Evolutionary conservation across 2,888 invertebrate genomes (phyloP).

Genomic region (Drosophila antonietae): DNA sequence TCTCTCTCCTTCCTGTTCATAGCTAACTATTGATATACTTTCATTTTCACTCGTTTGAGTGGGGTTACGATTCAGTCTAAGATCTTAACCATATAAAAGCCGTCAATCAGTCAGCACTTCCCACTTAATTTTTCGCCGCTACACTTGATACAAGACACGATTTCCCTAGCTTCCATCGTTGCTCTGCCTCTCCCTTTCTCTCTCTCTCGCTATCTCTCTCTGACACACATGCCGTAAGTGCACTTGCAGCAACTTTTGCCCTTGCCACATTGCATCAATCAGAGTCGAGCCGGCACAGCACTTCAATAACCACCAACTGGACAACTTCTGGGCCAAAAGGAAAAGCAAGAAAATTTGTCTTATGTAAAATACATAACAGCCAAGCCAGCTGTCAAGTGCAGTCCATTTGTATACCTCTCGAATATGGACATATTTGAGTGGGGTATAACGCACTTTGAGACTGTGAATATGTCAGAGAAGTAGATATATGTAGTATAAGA

Average conservation of each 20-base stretch:
- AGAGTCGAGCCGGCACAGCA: constrained; percentile 36
- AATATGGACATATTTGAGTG: not conserved
- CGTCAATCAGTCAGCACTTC: constrained; percentile 31
- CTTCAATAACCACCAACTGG: constrained; percentile 59
- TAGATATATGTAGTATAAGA: not conserved
- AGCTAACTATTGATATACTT: constrained; percentile 62
- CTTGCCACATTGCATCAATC: constrained; percentile 76
- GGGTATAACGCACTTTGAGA: not conserved
- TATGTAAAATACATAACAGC: constrained; percentile 39
- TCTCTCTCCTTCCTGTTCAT: constrained; percentile 6
- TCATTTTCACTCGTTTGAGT: constrained; percentile 53
- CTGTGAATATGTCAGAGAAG: not conserved
- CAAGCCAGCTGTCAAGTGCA: constrained; percentile 67
- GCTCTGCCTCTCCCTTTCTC: not conserved
- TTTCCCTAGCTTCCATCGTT: not conserved
- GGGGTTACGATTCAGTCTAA: constrained; percentile 3
- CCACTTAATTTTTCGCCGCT: constrained; percentile 24
- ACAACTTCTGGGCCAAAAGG: constrained; percentile 35
- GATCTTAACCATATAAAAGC: constrained; percentile 22
- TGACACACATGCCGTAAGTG: constrained; percentile 23
- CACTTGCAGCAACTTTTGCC: constrained; percentile 59
- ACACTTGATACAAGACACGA: constrained; percentile 24
- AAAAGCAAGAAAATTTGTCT: constrained; percentile 20
- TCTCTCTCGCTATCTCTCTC: not conserved
- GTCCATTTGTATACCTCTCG: constrained; percentile 46